Conservation (phyloP, 2,888 invertebrate species). For the Malthinus flaveolus region DNA sequence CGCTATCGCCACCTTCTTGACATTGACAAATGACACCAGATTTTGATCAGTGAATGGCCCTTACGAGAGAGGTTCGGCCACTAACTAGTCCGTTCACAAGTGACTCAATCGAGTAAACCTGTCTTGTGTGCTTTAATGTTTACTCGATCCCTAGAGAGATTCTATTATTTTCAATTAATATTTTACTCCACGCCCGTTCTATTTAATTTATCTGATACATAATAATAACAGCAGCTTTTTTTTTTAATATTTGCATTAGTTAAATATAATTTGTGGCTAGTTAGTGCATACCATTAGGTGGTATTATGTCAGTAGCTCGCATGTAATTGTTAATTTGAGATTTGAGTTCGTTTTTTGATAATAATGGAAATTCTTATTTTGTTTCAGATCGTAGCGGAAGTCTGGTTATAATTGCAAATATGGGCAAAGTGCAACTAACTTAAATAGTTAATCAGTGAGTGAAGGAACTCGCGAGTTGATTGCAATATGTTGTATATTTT, state of each 20-base stretch:
- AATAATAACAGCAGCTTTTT: conserved; percentile 11
- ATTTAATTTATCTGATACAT: conserved; percentile 36
- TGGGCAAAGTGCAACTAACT: conserved; percentile 54
- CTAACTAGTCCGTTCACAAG: conserved; percentile 45
- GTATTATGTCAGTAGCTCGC: no score
- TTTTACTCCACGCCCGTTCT: conserved; percentile 39
- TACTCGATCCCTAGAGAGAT: conserved; percentile 38
- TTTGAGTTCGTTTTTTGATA: no score
- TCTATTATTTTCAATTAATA: conserved; percentile 50
- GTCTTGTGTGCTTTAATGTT: conserved; percentile 31
- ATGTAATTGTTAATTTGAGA: no score
- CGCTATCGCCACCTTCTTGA: conserved; percentile 61
- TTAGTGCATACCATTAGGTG: no score
- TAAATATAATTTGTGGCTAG: no score
- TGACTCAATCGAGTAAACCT: conserved; percentile 48
- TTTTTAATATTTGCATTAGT: no score
- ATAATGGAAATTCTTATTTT: conserved; percentile 5
- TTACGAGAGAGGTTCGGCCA: conserved; percentile 55
- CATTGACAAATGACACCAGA: conserved; percentile 79
- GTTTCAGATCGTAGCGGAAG: conserved; percentile 23
- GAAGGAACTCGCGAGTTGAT: conserved; percentile 37
- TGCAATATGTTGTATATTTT: conserved; percentile 54
- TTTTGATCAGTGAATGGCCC: conserved; percentile 71
- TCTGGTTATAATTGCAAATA: conserved; percentile 25
- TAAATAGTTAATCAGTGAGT: conserved; percentile 34